Conservation (phyloP, 2,113 vertebrate species). For the Australoheros scitulus region DNA sequence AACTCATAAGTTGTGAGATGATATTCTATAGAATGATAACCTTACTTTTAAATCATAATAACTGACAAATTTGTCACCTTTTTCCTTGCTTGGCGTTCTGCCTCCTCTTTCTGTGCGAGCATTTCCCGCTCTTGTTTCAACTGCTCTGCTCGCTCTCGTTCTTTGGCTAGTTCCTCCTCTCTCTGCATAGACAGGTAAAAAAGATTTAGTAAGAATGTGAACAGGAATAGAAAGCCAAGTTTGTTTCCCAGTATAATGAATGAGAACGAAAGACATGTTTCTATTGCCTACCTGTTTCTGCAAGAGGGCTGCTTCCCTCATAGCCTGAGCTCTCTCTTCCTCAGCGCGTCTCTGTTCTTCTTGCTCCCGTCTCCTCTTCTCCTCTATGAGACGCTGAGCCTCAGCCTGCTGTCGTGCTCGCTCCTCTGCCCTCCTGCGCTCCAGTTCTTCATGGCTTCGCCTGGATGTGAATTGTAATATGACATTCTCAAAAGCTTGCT, state of each 20-base stretch:
- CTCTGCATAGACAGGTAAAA: slow-evolving; percentile 52
- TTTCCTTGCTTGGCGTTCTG: slow-evolving; percentile 91
- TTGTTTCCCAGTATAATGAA: rapidly evolving
- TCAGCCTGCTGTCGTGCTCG: slow-evolving; percentile 82
- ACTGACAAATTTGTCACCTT: slow-evolving; percentile 80
- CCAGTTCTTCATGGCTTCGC: slow-evolving; percentile 84
- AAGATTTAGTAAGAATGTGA: neutral
- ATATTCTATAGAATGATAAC: too few species aligned
- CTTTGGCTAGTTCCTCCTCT: slow-evolving; percentile 87
- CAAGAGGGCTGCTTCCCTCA: slow-evolving; percentile 82
- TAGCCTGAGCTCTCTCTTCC: slow-evolving; percentile 84
- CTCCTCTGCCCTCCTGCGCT: slow-evolving; percentile 85
- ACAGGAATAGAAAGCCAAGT: neutral
- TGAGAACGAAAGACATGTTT: neutral
- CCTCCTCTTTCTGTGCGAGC: slow-evolving; percentile 90
- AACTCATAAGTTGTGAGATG: neutral
- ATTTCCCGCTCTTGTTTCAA: slow-evolving; percentile 86
- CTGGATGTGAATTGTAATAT: slow-evolving; percentile 63
- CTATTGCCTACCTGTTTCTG: slow-evolving; percentile 84
- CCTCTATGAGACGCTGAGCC: slow-evolving; percentile 79
- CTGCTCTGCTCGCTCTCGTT: slow-evolving; percentile 81
- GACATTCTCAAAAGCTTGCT: neutral
- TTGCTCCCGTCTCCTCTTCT: slow-evolving; percentile 79
- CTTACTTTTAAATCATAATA: neutral
- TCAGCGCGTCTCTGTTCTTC: slow-evolving; percentile 82